phyloP scores from a whole-genome alignment of 2,113 vertebrate genomes.

The Lagopus muta region DNA sequence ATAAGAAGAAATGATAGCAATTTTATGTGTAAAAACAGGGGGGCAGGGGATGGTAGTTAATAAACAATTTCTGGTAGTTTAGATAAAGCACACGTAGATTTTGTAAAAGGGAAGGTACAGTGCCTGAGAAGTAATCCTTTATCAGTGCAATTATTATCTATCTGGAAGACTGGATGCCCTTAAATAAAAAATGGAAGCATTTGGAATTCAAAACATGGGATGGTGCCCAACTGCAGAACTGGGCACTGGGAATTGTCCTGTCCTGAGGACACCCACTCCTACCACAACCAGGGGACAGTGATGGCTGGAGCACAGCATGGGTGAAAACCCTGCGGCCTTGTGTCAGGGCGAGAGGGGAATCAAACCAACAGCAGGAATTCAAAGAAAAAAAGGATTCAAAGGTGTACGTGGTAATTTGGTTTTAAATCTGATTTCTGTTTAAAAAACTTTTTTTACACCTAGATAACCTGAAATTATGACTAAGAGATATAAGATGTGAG shows the following conservation, averaged over 20 bases:
- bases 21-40: conserved; percentile 53
- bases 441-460: conserved; percentile 11
- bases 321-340: neutral
- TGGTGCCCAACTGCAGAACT: rapidly evolving
- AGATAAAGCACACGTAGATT: conserved; percentile 67
- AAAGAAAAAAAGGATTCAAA: neutral
- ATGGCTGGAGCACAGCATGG: neutral
- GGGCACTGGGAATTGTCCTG: neutral
- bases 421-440: conserved; percentile 51
- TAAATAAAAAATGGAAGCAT: conserved; percentile 24
- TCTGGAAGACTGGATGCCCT: conserved; percentile 56
- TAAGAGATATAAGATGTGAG: neutral
- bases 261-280: neutral
- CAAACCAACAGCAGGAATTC: neutral
- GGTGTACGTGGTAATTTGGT: conserved; percentile 4
- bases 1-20: conserved; percentile 79
- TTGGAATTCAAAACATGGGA: conserved; percentile 10
- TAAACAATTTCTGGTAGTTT: conserved; percentile 73
- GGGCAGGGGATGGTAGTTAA: conserved; percentile 16
- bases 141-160: conserved; percentile 73
- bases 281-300: neutral
- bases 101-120: neutral
- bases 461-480: conserved; percentile 10
- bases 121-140: conserved; percentile 70
- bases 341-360: neutral